Conservation (phyloP, 1,140 invertebrate species). For the Paralvinella palmiformis region DNA sequence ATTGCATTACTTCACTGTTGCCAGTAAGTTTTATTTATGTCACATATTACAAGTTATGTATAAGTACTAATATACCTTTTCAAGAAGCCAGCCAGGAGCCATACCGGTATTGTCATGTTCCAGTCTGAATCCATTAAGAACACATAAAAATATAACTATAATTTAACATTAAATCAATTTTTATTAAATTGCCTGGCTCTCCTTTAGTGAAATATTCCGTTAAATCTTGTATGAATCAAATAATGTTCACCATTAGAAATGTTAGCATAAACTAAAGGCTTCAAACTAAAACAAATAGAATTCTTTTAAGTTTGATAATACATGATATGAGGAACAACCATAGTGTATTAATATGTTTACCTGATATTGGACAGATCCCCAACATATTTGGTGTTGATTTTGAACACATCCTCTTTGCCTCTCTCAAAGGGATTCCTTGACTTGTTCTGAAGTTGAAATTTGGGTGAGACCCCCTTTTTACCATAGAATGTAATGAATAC, state of each 20-base stretch:
- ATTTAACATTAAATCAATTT: too few species aligned
- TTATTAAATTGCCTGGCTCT: too few species aligned
- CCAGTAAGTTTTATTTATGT: too few species aligned
- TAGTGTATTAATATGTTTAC: neutral
- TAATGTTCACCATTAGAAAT: too few species aligned
- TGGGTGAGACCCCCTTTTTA: slow-evolving; percentile 41
- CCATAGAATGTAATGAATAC: slow-evolving; percentile 47
- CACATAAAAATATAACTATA: neutral
- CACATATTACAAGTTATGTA: too few species aligned
- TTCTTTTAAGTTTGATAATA: too few species aligned
- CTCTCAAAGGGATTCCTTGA: slow-evolving; percentile 30
- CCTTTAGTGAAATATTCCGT: too few species aligned
- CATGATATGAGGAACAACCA: neutral
- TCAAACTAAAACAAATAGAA: too few species aligned
- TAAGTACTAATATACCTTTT: too few species aligned
- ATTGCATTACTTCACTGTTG: too few species aligned
- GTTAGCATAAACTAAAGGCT: too few species aligned
- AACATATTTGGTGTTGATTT: slow-evolving; percentile 40
- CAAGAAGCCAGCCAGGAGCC: slow-evolving; percentile 47
- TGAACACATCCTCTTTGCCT: slow-evolving; percentile 38
- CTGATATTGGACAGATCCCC: slow-evolving; percentile 43
- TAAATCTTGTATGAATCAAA: too few species aligned
- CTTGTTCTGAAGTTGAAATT: slow-evolving; percentile 35
- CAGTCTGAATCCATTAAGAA: slow-evolving; percentile 27
- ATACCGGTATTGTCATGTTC: slow-evolving; percentile 49